Evolutionary conservation across 92 coral and sea anemone species (phyloP).

Genomic region (Plumapathes pennacea): DNA sequence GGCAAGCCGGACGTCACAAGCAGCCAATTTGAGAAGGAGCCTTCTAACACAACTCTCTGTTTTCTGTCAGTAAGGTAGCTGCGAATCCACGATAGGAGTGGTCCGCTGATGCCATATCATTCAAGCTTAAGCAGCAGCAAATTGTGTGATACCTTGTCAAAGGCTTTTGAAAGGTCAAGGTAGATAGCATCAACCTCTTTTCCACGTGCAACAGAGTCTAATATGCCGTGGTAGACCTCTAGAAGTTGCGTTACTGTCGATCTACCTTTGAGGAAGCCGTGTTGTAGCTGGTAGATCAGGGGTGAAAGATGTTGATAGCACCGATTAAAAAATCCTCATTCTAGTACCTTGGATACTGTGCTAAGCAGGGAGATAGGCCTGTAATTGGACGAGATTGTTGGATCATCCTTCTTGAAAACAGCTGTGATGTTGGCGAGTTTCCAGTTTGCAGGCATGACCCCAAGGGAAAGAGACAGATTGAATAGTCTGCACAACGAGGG

Average conservation of each 20-base stretch:
- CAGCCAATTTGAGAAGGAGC: too few relatives aligned
- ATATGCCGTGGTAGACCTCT: slow-evolving; percentile 10
- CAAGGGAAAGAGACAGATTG: slow-evolving; percentile 14
- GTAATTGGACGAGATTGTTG: slow-evolving; percentile 1
- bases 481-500: slow-evolving; percentile 8
- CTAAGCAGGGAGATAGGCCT: slow-evolving; percentile 19
- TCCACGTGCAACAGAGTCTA: slow-evolving; percentile 1
- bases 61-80: too few relatives aligned
- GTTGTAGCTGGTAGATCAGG: slow-evolving; percentile 12
- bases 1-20: too few relatives aligned
- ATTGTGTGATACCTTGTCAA: too few relatives aligned
- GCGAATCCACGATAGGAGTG: too few relatives aligned
- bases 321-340: slow-evolving; percentile 12
- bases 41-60: too few relatives aligned
- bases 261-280: slow-evolving; percentile 22
- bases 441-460: slow-evolving; percentile 5
- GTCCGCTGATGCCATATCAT: too few relatives aligned
- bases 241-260: slow-evolving; percentile 17
- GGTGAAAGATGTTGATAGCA: slow-evolving; percentile 11
- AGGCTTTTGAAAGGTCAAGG: too few relatives aligned
- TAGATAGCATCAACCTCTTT: slow-evolving; percentile 6
- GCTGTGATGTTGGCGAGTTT: slow-evolving; percentile 9
- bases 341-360: slow-evolving; percentile 16
- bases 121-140: too few relatives aligned
- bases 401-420: slow-evolving; percentile 19